Percentiles rank a stretch among this genome's conserved stretches.
These are phyloP conservation scores for Nemapogon koenigi DNA, from an alignment of 2,888 invertebrate genomes.

Conservation along the genomic window DNA sequence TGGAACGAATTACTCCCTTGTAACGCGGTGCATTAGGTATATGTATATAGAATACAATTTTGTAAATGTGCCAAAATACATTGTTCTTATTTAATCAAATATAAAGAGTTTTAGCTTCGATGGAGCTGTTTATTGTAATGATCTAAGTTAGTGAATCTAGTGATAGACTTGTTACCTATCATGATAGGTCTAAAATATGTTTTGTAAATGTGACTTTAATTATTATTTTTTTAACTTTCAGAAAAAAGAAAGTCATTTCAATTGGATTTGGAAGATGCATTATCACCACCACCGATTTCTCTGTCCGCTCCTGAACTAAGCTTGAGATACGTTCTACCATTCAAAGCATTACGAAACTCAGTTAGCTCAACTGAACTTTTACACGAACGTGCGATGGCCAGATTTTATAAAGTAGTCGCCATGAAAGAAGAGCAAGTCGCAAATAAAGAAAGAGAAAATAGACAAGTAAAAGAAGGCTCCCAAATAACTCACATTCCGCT, in stretches of 20 bases:
- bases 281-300: constrained; percentile 80
- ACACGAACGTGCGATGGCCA: constrained; percentile 82
- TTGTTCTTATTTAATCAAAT: no score
- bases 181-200: no score
- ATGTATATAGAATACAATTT: no score
- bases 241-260: constrained; percentile 66
- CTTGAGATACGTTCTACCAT: constrained; percentile 45
- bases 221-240: no score
- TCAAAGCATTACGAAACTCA: constrained; percentile 71
- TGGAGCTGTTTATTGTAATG: no score
- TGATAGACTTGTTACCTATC: no score
- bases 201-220: no score
- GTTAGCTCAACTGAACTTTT: constrained; percentile 84
- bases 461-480: constrained; percentile 21
- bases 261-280: constrained; percentile 70
- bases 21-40: no score
- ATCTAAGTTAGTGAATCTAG: no score
- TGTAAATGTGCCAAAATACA: no score
- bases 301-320: constrained; percentile 83
- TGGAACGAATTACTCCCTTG: no score
- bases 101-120: no score
- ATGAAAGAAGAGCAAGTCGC: constrained; percentile 71
- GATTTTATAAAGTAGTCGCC: constrained; percentile 80
- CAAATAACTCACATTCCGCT: constrained; percentile 39
- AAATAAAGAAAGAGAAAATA: constrained; percentile 26